Evolutionary conservation across 1,140 invertebrate species (phyloP).

Genomic region (Papilio glaucus): DNA sequence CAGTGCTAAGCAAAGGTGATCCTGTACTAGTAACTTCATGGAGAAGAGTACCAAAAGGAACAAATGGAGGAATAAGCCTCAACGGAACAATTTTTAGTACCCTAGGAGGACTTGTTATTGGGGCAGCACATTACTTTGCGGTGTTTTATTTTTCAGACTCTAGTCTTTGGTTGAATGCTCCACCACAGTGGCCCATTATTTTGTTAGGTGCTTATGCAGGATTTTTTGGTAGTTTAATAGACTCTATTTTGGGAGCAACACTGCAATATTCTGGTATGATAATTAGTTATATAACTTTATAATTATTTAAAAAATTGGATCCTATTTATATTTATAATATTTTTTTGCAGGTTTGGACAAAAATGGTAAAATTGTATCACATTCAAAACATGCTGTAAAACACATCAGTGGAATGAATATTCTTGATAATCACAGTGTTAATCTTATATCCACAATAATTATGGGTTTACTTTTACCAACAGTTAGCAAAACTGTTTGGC

Average conservation of each 20-base stretch:
- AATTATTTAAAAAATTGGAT: slow-evolving; percentile 18
- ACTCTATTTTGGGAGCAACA: slow-evolving; percentile 93
- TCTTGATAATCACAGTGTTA: slow-evolving; percentile 96
- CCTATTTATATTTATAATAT: slow-evolving; percentile 40
- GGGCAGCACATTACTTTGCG: slow-evolving; percentile 89
- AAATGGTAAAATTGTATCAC: slow-evolving; percentile 89
- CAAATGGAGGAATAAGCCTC: slow-evolving; percentile 92
- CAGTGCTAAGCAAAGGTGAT: slow-evolving; percentile 87
- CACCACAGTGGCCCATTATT: slow-evolving; percentile 93
- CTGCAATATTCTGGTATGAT: slow-evolving; percentile 92
- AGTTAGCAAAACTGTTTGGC: slow-evolving; percentile 88
- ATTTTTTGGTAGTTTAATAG: slow-evolving; percentile 91
- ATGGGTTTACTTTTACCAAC: slow-evolving; percentile 89
- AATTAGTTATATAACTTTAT: slow-evolving; percentile 38
- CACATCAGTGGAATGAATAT: slow-evolving; percentile 91
- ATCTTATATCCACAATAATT: slow-evolving; percentile 91
- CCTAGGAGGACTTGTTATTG: slow-evolving; percentile 89
- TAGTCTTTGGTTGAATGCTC: slow-evolving; percentile 84
- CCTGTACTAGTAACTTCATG: slow-evolving; percentile 91
- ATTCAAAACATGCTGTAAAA: slow-evolving; percentile 88
- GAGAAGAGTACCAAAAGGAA: slow-evolving; percentile 91
- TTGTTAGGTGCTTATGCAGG: slow-evolving; percentile 88
- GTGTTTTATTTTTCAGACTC: slow-evolving; percentile 87
- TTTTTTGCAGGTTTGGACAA: slow-evolving; percentile 87
- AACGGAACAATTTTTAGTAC: slow-evolving; percentile 89